phyloP scores from a whole-genome alignment of 2,888 invertebrate genomes.

The Torymus tubicola region DNA sequence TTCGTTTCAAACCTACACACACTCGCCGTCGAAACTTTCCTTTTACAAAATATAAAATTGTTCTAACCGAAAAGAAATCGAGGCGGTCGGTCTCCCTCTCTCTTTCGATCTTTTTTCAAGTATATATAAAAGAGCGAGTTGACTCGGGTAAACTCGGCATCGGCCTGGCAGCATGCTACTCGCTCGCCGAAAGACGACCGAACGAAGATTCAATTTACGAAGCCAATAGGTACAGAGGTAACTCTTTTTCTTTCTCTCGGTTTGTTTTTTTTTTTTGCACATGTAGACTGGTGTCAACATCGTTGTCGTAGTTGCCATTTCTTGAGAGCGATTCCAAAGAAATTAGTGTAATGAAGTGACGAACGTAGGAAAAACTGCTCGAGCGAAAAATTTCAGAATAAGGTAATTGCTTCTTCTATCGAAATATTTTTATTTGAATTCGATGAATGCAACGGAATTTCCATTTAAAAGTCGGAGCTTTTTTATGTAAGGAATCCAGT shows the following conservation, averaged over 20 bases:
- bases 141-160: slow-evolving; percentile 6
- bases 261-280: background rate
- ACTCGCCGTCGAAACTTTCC: background rate
- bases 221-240: slow-evolving; percentile 21
- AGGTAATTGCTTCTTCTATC: too few relatives aligned
- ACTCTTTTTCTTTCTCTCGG: slow-evolving; percentile 23
- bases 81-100: background rate
- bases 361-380: background rate
- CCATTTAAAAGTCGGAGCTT: too few relatives aligned
- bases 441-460: too few relatives aligned
- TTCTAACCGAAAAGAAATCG: slow-evolving; percentile 18
- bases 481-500: too few relatives aligned
- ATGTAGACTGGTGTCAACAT: too few relatives aligned
- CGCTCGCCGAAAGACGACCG: background rate
- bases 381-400: too few relatives aligned
- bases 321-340: background rate
- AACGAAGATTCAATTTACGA: slow-evolving; percentile 45
- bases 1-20: background rate
- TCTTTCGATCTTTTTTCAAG: background rate
- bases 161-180: background rate
- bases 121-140: slow-evolving; percentile 24
- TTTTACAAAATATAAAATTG: slow-evolving; percentile 22
- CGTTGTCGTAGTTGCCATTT: too few relatives aligned
- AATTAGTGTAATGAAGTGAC: slow-evolving; percentile 2
- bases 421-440: too few relatives aligned